These are phyloP conservation scores for Scelioninae gen. 2 DNA, from an alignment of 2,888 invertebrate species.

Conservation along the genomic window DNA sequence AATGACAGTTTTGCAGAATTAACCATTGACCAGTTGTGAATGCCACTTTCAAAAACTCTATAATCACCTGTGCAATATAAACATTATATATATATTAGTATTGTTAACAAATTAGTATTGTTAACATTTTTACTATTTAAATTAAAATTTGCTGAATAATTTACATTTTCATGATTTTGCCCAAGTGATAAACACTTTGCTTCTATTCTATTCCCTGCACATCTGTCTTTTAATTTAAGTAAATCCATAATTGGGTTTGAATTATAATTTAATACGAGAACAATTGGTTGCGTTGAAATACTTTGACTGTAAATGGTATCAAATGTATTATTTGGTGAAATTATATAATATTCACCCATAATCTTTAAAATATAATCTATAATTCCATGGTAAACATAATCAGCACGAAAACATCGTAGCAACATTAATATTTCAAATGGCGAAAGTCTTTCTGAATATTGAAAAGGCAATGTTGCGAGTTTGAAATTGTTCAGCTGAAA, in stretches of 20 bases:
- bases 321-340: constrained; percentile 86
- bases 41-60: constrained; percentile 82
- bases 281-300: constrained; percentile 88
- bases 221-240: constrained; percentile 84
- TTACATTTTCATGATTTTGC: constrained; percentile 91
- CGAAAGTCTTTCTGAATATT: constrained; percentile 80
- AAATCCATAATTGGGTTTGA: constrained; percentile 93
- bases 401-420: constrained; percentile 91
- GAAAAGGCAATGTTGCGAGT: constrained; percentile 81
- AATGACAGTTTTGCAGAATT: constrained; percentile 94
- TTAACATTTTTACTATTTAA: no score
- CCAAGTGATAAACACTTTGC: constrained; percentile 93
- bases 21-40: constrained; percentile 91
- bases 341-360: constrained; percentile 93
- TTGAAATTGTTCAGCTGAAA: constrained; percentile 91
- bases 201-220: constrained; percentile 72
- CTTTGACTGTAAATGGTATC: constrained; percentile 91
- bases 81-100: no score
- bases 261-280: constrained; percentile 94
- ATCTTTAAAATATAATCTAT: constrained; percentile 87
- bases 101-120: no score
- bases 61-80: constrained; percentile 81
- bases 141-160: no score
- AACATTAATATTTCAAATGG: constrained; percentile 87
- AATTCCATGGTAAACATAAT: constrained; percentile 90